Conservation (phyloP, 2,888 invertebrate genomes). For the Auanema freiburgensis region DNA sequence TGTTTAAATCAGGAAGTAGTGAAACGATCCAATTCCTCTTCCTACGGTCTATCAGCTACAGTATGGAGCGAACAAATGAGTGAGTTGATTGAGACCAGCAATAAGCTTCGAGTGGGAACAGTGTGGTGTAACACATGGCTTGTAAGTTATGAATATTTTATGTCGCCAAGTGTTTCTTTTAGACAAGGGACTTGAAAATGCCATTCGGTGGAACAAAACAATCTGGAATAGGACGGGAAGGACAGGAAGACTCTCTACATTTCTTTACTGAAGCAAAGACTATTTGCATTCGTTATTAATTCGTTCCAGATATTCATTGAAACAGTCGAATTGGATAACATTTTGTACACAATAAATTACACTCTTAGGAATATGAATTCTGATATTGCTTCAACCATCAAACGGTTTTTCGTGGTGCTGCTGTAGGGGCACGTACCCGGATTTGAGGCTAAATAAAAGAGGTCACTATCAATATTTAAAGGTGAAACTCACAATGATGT, state of each 20-base stretch:
- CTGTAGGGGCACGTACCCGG: slow-evolving; percentile 36
- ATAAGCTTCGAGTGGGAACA: slow-evolving; percentile 69
- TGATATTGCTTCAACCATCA: slow-evolving; percentile 9
- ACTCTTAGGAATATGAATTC: too few species aligned
- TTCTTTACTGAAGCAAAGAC: slow-evolving; percentile 70
- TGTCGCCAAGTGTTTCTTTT: slow-evolving; percentile 12
- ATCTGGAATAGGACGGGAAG: slow-evolving; percentile 70
- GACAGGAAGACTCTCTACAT: slow-evolving; percentile 68
- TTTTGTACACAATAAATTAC: too few species aligned
- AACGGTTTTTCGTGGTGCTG: slow-evolving; percentile 28
- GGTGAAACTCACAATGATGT: slow-evolving; percentile 7
- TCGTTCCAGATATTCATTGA: too few species aligned
- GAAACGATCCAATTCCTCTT: slow-evolving; percentile 66
- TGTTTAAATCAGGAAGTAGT: slow-evolving; percentile 64
- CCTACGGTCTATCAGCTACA: slow-evolving; percentile 69
- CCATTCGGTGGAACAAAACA: slow-evolving; percentile 71
- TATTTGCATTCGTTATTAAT: slow-evolving; percentile 65
- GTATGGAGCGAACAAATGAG: slow-evolving; percentile 68
- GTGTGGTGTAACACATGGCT: slow-evolving; percentile 72
- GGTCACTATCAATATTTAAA: background rate
- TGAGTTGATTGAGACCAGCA: slow-evolving; percentile 67
- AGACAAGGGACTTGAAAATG: slow-evolving; percentile 69
- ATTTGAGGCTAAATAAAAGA: slow-evolving; percentile 45
- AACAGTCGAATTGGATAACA: too few species aligned
- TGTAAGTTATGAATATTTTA: slow-evolving; percentile 32